Conservation (phyloP, 2,797 vertebrate genomes). For the Corythornis leucogaster region DNA sequence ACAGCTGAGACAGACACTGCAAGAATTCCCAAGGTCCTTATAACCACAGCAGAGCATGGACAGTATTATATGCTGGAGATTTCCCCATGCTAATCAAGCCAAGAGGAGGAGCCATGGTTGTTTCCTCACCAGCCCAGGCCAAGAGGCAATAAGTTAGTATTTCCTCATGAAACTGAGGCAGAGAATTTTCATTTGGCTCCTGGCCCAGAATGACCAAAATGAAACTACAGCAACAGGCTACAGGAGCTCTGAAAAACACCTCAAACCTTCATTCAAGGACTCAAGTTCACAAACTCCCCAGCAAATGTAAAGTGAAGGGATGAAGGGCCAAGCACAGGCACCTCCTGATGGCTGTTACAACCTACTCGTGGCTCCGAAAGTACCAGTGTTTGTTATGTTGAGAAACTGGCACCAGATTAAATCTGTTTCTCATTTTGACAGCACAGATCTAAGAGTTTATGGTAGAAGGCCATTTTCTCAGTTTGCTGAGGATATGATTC, state of each 20-base stretch:
- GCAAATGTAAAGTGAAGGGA: neutral
- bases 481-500: neutral
- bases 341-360: rapidly evolving
- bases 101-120: slow-evolving; percentile 20
- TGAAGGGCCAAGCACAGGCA: neutral
- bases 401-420: neutral
- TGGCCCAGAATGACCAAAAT: slow-evolving; percentile 1
- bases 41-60: neutral
- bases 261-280: rapidly evolving
- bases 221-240: neutral
- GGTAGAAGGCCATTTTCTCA: neutral
- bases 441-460: neutral
- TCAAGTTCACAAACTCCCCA: neutral
- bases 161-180: slow-evolving; percentile 21
- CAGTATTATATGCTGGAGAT: neutral
- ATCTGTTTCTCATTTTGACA: neutral
- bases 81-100: neutral
- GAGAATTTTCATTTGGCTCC: slow-evolving; percentile 52
- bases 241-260: neutral
- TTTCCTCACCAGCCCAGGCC: neutral
- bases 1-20: neutral
- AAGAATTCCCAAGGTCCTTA: neutral
- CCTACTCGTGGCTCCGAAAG: neutral
- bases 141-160: neutral
- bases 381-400: neutral